Percentiles rank a stretch among this genome's conserved stretches.
These are phyloP conservation scores for Forbesichthys agassizii DNA, from an alignment of 2,113 vertebrate genomes.

Conservation along the genomic window DNA sequence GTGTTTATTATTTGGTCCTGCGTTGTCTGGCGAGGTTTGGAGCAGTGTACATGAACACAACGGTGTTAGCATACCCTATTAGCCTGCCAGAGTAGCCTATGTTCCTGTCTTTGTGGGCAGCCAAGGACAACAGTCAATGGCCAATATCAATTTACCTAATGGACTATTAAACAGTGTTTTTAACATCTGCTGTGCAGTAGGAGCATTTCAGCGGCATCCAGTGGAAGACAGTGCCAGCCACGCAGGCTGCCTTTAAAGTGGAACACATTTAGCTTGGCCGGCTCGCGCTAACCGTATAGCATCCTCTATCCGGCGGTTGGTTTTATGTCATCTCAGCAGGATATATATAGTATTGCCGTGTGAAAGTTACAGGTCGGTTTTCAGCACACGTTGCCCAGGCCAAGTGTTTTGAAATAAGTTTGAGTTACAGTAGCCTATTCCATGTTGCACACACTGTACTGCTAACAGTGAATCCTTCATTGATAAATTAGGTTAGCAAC, in stretches of 20 bases:
- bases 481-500: no score
- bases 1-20: no score
- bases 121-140: constrained; percentile 68
- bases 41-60: constrained; percentile 2
- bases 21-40: no score
- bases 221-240: constrained; percentile 44
- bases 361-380: constrained; percentile 6
- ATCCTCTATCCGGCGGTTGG: constrained; percentile 22
- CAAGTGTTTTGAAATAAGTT: no score
- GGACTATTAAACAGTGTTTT: constrained; percentile 68
- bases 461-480: no score
- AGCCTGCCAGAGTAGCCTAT: constrained; percentile 22
- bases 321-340: background rate
- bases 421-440: no score
- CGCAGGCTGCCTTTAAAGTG: constrained; percentile 34
- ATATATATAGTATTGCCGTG: background rate
- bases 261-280: constrained; percentile 33
- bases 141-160: constrained; percentile 70
- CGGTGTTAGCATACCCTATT: constrained; percentile 19
- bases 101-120: constrained; percentile 53
- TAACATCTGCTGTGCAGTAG: constrained; percentile 39
- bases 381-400: background rate
- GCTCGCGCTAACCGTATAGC: constrained; percentile 17
- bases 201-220: constrained; percentile 40
- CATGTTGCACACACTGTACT: no score